Evolutionary conservation across 1,140 invertebrate genomes (phyloP).

Genomic region (Bombus ignitus): DNA sequence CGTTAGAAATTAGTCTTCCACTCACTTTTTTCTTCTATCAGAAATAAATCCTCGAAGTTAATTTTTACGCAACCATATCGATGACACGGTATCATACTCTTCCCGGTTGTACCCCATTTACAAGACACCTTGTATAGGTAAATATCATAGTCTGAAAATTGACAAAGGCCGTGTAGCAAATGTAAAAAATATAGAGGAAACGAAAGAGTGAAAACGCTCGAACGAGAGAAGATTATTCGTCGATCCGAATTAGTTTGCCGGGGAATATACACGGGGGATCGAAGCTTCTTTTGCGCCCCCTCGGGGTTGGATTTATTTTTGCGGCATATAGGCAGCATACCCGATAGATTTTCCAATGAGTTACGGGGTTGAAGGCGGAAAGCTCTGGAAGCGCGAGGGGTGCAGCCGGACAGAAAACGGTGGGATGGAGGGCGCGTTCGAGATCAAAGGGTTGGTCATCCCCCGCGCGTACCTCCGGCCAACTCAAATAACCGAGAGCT

Average conservation of each 20-base stretch:
- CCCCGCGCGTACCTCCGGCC: conserved; percentile 73
- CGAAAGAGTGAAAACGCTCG: background rate
- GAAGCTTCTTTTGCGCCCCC: conserved; percentile 26
- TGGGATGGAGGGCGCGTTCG: conserved; percentile 61
- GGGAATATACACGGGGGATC: conserved; percentile 19
- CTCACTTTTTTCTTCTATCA: too few relatives aligned
- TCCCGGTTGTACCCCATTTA: too few relatives aligned
- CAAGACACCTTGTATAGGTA: too few relatives aligned
- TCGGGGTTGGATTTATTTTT: conserved; percentile 62
- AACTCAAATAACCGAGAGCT: conserved; percentile 81
- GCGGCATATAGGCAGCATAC: conserved; percentile 63
- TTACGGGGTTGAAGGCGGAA: conserved; percentile 67
- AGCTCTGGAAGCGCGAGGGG: conserved; percentile 66
- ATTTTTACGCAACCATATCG: too few relatives aligned
- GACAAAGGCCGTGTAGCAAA: too few relatives aligned
- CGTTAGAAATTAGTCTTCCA: too few relatives aligned
- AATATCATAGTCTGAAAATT: too few relatives aligned
- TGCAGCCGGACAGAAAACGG: conserved; percentile 66
- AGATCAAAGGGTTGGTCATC: conserved; percentile 82
- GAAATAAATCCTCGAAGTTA: too few relatives aligned
- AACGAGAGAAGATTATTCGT: conserved; percentile 47
- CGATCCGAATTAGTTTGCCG: conserved; percentile 54
- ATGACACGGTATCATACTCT: too few relatives aligned
- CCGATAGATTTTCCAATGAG: conserved; percentile 78
- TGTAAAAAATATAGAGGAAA: background rate